Percentiles rank a stretch among this genome's conserved stretches.
These are phyloP conservation scores for Drosophila nr. medialis DNA, from an alignment of 2,888 invertebrate species.

Conservation along the genomic window DNA sequence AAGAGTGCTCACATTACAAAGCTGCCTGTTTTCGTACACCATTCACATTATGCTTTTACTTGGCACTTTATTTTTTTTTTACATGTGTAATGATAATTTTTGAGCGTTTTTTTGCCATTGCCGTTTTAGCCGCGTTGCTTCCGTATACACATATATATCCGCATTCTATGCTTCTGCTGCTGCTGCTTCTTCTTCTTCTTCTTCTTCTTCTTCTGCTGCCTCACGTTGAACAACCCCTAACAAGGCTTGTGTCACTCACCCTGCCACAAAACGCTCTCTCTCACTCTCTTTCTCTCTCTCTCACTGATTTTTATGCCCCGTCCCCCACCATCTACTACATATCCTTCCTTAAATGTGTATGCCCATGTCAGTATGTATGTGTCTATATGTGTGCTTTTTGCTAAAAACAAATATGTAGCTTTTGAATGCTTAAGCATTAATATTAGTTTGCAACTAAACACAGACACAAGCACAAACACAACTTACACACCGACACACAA, in stretches of 20 bases:
- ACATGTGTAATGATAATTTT: neutral
- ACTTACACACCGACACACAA: neutral
- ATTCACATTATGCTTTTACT: neutral
- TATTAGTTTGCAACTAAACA: neutral
- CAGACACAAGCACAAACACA: neutral
- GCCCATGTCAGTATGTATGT: neutral
- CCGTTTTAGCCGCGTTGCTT: slow-evolving; percentile 25
- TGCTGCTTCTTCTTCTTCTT: neutral
- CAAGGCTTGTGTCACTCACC: slow-evolving; percentile 69
- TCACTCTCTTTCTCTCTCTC: neutral
- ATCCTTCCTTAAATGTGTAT: slow-evolving; percentile 18
- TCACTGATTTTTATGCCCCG: neutral
- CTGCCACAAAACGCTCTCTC: slow-evolving; percentile 36
- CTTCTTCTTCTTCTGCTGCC: slow-evolving; percentile 9
- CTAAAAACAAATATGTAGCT: neutral
- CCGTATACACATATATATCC: slow-evolving; percentile 4
- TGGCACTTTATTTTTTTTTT: neutral
- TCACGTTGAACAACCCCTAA: slow-evolving; percentile 64
- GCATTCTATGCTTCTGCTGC: slow-evolving; percentile 35
- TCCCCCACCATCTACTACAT: neutral
- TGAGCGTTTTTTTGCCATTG: slow-evolving; percentile 9
- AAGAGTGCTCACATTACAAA: neutral
- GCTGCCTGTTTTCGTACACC: neutral
- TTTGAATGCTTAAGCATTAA: neutral
- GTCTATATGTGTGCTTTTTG: neutral